Evolutionary conservation across 1,140 invertebrate species (phyloP).

Genomic region (Maniola jurtina): DNA sequence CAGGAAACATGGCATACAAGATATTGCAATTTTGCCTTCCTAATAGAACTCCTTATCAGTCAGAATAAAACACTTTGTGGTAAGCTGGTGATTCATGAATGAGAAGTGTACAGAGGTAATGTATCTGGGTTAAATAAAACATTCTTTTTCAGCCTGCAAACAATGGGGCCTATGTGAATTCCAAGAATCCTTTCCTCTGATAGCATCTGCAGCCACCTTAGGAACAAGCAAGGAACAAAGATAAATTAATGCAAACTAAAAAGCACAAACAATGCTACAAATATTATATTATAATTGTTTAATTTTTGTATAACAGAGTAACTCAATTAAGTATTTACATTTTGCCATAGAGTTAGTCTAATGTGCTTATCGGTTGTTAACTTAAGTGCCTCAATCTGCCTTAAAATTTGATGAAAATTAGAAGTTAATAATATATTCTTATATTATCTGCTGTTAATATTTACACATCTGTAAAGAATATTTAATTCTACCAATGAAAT

Average conservation of each 20-base stretch:
- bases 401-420: slow-evolving; percentile 45
- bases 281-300: slow-evolving; percentile 41
- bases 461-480: slow-evolving; percentile 37
- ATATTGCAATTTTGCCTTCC: slow-evolving; percentile 24
- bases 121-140: slow-evolving; percentile 22
- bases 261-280: slow-evolving; percentile 72
- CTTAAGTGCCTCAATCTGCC: slow-evolving; percentile 71
- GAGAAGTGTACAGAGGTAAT: slow-evolving; percentile 17
- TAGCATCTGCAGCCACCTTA: slow-evolving; percentile 34
- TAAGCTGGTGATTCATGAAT: slow-evolving; percentile 18
- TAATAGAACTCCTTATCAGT: slow-evolving; percentile 31
- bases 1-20: slow-evolving; percentile 19
- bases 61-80: slow-evolving; percentile 13
- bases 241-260: slow-evolving; percentile 47
- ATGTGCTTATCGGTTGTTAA: slow-evolving; percentile 50
- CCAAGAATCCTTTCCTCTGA: slow-evolving; percentile 74
- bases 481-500: slow-evolving; percentile 36
- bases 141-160: slow-evolving; percentile 58
- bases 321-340: slow-evolving; percentile 40
- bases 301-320: slow-evolving; percentile 37
- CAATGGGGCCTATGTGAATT: slow-evolving; percentile 60
- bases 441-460: slow-evolving; percentile 41
- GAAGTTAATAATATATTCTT: slow-evolving; percentile 37
- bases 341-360: slow-evolving; percentile 44
- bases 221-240: slow-evolving; percentile 47